These are phyloP conservation scores for Anoplopoma fimbria DNA, from an alignment of 2,113 vertebrate species.

Conservation along the genomic window DNA sequence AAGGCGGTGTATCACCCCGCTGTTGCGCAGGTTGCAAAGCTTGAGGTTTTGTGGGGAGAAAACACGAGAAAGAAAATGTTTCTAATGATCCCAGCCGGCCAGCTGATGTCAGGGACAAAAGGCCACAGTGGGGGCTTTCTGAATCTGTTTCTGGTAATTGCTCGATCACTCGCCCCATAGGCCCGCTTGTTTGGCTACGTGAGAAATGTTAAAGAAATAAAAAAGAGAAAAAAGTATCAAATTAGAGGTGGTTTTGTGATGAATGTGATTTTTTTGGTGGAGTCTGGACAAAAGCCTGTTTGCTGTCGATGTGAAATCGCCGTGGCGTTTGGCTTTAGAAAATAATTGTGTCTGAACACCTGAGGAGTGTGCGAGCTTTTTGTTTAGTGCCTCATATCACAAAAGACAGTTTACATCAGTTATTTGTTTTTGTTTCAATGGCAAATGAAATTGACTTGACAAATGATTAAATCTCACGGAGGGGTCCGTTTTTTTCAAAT, in stretches of 20 bases:
- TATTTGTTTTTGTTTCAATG: constrained; percentile 74
- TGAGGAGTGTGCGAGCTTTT: constrained; percentile 21
- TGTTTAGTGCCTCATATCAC: constrained; percentile 19
- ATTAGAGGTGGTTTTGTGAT: constrained; percentile 57
- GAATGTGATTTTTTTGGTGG: constrained; percentile 55
- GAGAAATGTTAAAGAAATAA: not conserved
- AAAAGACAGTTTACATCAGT: constrained; percentile 18
- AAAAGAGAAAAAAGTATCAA: constrained; percentile 32
- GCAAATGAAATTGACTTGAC: constrained; percentile 69
- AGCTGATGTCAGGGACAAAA: constrained; percentile 63
- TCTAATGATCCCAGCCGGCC: constrained; percentile 64
- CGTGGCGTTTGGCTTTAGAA: constrained; percentile 32
- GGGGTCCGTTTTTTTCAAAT: constrained; percentile 55
- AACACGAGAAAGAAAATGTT: constrained; percentile 54
- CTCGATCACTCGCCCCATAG: constrained; percentile 61
- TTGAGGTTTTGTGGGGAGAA: constrained; percentile 41
- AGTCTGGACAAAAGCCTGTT: constrained; percentile 53
- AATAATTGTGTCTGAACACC: constrained; percentile 65
- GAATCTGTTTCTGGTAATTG: constrained; percentile 75
- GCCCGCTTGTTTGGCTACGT: constrained; percentile 53
- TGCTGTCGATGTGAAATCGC: constrained; percentile 57
- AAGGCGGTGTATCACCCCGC: constrained; percentile 47
- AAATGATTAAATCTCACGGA: constrained; percentile 56
- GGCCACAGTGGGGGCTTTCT: constrained; percentile 48
- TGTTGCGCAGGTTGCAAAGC: constrained; percentile 53